Evolutionary conservation across 2,797 vertebrate species (phyloP), one percentile per base, ranked within the genome.

Genomic region (Pseudomugil gertrudae): DNA sequence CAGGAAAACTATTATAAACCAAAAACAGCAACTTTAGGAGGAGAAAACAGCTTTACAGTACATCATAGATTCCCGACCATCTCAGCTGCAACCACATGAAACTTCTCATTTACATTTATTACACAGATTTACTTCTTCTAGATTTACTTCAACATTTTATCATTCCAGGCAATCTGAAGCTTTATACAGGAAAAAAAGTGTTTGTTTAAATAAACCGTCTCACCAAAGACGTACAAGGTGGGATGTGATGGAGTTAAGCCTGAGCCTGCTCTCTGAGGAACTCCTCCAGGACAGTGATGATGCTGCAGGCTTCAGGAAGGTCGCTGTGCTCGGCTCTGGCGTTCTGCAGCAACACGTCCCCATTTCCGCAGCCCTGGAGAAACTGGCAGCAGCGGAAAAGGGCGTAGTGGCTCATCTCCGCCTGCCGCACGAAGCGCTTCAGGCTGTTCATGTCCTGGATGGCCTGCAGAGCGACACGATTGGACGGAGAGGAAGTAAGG

Each of bases 361-460:
- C 96, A 2, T 98, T 99, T 26, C 97, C 98, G 27, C 97, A 99
- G 89, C 94, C 94, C 91, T 95, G 96, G n/a, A 99, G 94, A 90
- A 99, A 99, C 84, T 94, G 90, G 80, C 93, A 96, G 90, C 98
- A 98, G 87, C 95, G 97, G 87, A 97, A 99, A 81, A 99, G 82
- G 45, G 98, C 95, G 0, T 99, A 99, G 90, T 99, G 97, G 87
- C 95, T 98, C 95, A 95, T 98, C 91, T 99, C 98, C 0, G 98
- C 97, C 92, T 98, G 98, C 0, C 95, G 95, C 87, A 99, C 95
- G 43, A 96, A 97, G 32, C 98, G 94, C 93, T 99, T 99, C 88
- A 99, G 92, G 87, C 96, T 97, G 94, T 99, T 99, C 92, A 97
- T 97, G 86, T 99, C 97, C 90, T 99, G 98, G 72, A 99, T 99